Evolutionary conservation across 2,797 vertebrate genomes (phyloP).

Genomic region (Decapterus maruadsi): DNA sequence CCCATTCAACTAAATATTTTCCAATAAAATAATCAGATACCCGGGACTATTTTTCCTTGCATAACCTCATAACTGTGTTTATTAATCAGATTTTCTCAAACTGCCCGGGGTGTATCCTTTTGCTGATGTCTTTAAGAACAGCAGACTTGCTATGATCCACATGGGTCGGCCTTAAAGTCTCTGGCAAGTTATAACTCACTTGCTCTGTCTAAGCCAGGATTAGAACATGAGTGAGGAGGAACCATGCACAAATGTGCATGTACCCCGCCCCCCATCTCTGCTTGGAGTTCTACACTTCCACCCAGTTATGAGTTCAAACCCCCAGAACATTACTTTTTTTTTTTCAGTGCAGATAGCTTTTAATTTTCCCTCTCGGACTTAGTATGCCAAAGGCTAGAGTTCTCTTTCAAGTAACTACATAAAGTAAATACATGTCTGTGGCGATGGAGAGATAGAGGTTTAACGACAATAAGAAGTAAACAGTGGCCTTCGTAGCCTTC

Average conservation of each 20-base stretch:
- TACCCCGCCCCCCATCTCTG: neutral
- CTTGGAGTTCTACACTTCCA: conserved; percentile 25
- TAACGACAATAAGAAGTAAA: conserved; percentile 56
- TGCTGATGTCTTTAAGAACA: conserved; percentile 32
- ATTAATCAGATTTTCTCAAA: conserved; percentile 5
- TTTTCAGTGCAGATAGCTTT: conserved; percentile 50
- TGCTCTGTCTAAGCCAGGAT: conserved; percentile 37
- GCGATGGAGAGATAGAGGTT: conserved; percentile 32
- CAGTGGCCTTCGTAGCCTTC: conserved; percentile 18
- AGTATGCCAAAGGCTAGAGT: conserved; percentile 53
- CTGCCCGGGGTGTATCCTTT: neutral
- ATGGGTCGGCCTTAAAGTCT: conserved; percentile 29
- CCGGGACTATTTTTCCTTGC: neutral
- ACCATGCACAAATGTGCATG: neutral
- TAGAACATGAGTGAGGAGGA: conserved; percentile 41
- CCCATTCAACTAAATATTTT: neutral
- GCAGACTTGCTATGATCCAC: conserved; percentile 29
- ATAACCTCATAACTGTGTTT: conserved; percentile 18
- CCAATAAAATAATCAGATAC: neutral
- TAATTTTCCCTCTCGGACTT: conserved; percentile 60
- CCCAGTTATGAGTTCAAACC: conserved; percentile 53
- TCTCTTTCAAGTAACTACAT: conserved; percentile 34
- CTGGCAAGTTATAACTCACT: conserved; percentile 53
- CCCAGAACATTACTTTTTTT: conserved; percentile 3
- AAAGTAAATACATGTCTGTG: conserved; percentile 36